These are phyloP conservation scores for Diabrotica virgifera DNA, from an alignment of 1,140 invertebrate genomes.

Conservation along the genomic window DNA sequence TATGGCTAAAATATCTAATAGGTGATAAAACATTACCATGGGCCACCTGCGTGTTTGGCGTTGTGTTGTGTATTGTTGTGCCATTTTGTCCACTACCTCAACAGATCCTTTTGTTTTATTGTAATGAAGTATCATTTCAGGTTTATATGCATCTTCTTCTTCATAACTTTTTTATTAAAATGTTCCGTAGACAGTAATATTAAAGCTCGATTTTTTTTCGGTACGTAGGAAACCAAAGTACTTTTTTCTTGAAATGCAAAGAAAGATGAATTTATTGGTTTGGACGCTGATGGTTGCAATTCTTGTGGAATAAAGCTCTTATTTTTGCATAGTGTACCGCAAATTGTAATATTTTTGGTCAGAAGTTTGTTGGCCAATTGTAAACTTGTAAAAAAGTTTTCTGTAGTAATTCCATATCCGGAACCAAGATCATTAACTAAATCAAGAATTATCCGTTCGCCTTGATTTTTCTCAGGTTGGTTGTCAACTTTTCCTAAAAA, in stretches of 20 bases:
- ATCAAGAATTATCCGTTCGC: neutral
- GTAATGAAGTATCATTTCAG: no score
- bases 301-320: neutral
- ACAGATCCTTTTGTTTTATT: no score
- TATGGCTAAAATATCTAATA: no score
- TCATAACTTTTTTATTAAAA: no score
- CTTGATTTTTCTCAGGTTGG: neutral
- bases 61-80: no score
- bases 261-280: neutral
- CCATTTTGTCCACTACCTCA: no score
- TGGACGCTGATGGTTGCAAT: neutral
- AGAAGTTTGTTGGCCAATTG: neutral
- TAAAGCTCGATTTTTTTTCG: neutral
- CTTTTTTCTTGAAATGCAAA: neutral
- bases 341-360: neutral
- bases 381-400: neutral
- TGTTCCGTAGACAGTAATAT: no score
- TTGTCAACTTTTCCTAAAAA: no score
- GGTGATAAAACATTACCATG: no score
- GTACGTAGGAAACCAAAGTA: neutral
- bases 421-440: neutral
- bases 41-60: no score
- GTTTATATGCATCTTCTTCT: no score
- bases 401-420: neutral
- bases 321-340: conserved; percentile 4